These are phyloP conservation scores for Ciconia maguari DNA, from an alignment of 2,113 vertebrate species.

Conservation along the genomic window DNA sequence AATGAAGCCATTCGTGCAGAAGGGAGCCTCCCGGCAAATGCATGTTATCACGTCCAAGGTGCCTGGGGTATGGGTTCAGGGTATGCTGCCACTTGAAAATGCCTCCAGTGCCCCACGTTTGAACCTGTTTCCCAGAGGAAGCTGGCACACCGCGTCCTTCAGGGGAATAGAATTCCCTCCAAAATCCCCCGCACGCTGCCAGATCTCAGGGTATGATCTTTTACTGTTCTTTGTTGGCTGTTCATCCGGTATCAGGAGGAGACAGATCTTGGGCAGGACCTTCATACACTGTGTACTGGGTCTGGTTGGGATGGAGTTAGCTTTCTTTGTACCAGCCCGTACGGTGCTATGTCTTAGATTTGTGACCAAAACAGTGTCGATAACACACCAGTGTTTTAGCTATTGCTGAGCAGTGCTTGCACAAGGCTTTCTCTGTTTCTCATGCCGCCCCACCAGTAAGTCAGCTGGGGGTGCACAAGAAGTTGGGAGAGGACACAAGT, in stretches of 20 bases:
- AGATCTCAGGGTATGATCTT: neutral
- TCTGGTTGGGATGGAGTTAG: neutral
- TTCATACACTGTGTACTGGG: fast-evolving
- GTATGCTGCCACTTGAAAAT: neutral
- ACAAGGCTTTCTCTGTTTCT: neutral
- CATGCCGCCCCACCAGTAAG: fast-evolving
- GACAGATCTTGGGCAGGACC: neutral
- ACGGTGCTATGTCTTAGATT: neutral
- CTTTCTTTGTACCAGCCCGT: neutral
- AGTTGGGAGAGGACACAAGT: neutral
- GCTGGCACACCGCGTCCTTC: neutral
- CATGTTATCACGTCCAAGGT: neutral
- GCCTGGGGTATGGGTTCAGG: neutral
- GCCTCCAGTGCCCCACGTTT: fast-evolving
- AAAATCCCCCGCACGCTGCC: fast-evolving
- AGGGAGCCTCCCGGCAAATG: neutral
- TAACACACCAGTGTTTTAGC: neutral
- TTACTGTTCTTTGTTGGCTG: neutral
- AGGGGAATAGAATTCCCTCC: neutral
- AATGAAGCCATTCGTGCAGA: neutral
- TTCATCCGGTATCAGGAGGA: neutral
- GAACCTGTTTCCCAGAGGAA: neutral
- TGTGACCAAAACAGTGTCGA: neutral
- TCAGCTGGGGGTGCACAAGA: neutral
- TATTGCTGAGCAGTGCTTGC: neutral